A percentile compares a stretch with the other conserved stretches of the same genome.
Evolutionary conservation across 1,140 invertebrate species (phyloP).

Genomic region (Drosophila cardini): DNA sequence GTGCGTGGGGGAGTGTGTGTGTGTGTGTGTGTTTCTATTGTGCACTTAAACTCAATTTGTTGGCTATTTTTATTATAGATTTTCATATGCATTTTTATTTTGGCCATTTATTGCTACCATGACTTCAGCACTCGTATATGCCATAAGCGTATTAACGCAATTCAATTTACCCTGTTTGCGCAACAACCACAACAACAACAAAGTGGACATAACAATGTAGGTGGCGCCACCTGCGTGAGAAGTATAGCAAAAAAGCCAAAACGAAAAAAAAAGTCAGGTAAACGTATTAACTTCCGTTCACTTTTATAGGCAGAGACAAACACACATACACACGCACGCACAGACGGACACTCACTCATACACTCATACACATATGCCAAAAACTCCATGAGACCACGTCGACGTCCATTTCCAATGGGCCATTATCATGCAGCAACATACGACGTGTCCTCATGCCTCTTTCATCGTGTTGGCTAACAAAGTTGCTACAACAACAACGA

Average conservation of each 20-base stretch:
- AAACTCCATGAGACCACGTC: constrained; percentile 44
- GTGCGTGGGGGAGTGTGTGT: neutral
- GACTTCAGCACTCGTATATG: constrained; percentile 56
- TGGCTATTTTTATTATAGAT: constrained; percentile 69
- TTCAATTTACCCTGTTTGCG: constrained; percentile 69
- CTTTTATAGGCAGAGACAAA: constrained; percentile 70
- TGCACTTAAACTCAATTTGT: constrained; percentile 76
- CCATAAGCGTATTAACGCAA: constrained; percentile 81
- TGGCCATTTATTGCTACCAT: constrained; percentile 61
- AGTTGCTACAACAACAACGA: constrained; percentile 34
- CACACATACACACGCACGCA: constrained; percentile 28
- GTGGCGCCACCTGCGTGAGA: constrained; percentile 57
- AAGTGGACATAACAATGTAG: constrained; percentile 44
- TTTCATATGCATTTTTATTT: constrained; percentile 74
- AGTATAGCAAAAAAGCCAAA: constrained; percentile 37
- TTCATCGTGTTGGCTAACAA: constrained; percentile 46
- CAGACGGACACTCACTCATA: constrained; percentile 22
- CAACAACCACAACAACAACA: constrained; percentile 26
- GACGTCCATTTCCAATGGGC: constrained; percentile 35
- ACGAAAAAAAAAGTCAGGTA: constrained; percentile 50
- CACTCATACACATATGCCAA: constrained; percentile 42
- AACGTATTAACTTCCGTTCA: constrained; percentile 82
- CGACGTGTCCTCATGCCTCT: constrained; percentile 25
- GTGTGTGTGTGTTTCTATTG: constrained; percentile 30
- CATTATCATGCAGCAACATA: constrained; percentile 50